These are phyloP conservation scores for Mesitornis unicolor DNA, from an alignment of 2,113 vertebrate genomes.

Conservation along the genomic window DNA sequence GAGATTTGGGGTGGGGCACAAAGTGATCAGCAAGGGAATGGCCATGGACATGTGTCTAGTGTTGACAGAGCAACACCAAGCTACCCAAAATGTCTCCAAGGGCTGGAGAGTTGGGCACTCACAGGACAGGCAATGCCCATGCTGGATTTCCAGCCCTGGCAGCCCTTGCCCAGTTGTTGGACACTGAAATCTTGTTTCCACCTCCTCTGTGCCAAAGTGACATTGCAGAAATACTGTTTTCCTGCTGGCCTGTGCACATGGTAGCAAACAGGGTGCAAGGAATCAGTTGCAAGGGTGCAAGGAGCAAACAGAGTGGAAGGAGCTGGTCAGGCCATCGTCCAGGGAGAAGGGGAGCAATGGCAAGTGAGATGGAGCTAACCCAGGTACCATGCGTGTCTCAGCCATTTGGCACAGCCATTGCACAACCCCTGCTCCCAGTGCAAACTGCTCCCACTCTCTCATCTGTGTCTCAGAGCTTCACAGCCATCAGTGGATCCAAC, in stretches of 20 bases:
- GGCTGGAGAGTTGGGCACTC: not conserved
- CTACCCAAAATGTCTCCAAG: not conserved
- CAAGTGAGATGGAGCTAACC: not conserved
- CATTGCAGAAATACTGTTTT: not conserved
- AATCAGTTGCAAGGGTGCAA: not conserved
- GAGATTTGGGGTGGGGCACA: accelerated
- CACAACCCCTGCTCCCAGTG: not conserved
- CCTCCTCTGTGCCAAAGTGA: not conserved
- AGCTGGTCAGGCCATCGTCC: accelerated
- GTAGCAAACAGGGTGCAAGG: not conserved
- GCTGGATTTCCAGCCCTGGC: not conserved
- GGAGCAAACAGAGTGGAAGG: not conserved
- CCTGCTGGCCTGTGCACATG: not conserved
- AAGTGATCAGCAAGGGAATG: not conserved
- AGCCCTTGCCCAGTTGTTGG: not conserved
- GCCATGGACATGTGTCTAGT: accelerated
- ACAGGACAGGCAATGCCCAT: not conserved
- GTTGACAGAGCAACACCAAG: not conserved
- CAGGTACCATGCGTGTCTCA: not conserved
- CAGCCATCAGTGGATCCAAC: not conserved
- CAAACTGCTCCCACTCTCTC: not conserved
- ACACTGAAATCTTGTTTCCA: not conserved
- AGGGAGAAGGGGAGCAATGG: not conserved
- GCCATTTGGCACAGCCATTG: not conserved
- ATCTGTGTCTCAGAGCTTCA: not conserved